Conservation (phyloP, 2,113 vertebrate genomes). For the Megatriorchis doriae region DNA sequence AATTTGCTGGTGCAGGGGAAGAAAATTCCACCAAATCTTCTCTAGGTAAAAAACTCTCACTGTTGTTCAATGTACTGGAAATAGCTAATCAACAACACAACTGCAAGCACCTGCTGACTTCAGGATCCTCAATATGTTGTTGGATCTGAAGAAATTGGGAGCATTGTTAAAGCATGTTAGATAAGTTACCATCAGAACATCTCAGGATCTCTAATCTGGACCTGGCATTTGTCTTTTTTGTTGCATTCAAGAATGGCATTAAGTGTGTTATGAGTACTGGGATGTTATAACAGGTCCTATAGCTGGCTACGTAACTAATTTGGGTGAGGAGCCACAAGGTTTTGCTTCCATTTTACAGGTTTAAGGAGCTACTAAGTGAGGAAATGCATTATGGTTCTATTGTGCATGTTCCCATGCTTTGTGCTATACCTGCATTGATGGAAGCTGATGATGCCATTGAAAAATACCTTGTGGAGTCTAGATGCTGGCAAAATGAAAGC, state of each 20-base stretch:
- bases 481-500: neutral
- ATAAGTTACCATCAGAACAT: neutral
- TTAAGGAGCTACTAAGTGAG: neutral
- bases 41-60: neutral
- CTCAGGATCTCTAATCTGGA: neutral
- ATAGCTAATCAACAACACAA: neutral
- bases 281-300: neutral
- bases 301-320: neutral
- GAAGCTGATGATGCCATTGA: neutral
- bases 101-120: neutral
- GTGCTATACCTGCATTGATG: neutral
- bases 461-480: neutral
- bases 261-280: too few species aligned
- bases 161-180: neutral
- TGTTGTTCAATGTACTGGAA: neutral
- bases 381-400: fast-evolving
- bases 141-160: neutral
- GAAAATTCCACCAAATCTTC: neutral
- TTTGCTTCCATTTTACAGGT: neutral
- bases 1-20: neutral
- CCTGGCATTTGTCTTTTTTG: neutral
- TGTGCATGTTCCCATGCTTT: neutral
- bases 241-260: neutral
- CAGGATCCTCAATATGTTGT: neutral
- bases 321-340: neutral